Conservation (phyloP, 2,888 invertebrate species). For the Sphaeridia pumilis region DNA sequence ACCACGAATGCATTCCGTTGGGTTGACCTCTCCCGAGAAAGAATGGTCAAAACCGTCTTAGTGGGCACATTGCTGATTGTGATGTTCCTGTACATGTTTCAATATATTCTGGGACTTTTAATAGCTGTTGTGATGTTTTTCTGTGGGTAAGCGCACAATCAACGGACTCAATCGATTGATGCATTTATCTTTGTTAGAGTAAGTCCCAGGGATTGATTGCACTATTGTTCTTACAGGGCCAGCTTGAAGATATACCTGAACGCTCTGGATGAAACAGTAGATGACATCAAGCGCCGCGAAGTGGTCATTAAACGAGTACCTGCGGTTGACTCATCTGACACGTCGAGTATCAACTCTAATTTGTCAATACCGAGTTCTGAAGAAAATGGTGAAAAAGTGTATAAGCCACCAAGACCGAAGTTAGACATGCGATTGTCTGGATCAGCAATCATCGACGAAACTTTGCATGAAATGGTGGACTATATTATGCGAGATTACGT, state of each 20-base stretch:
- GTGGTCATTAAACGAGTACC: slow-evolving; percentile 2
- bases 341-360: background rate
- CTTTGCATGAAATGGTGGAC: slow-evolving; percentile 67
- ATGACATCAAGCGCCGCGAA: slow-evolving; percentile 6
- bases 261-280: slow-evolving; percentile 13
- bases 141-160: slow-evolving; percentile 16
- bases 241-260: slow-evolving; percentile 20
- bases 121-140: slow-evolving; percentile 15
- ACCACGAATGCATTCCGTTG: no score
- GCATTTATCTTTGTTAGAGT: background rate
- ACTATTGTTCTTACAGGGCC: slow-evolving; percentile 13
- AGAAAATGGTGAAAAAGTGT: background rate
- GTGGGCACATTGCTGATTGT: background rate
- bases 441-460: slow-evolving; percentile 72
- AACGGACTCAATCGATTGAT: no score
- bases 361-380: background rate
- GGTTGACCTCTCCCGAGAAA: no score
- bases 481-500: slow-evolving; percentile 73
- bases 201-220: background rate
- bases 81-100: slow-evolving; percentile 18
- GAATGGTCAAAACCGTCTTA: no score
- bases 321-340: background rate
- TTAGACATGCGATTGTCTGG: slow-evolving; percentile 58
- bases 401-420: slow-evolving; percentile 15
- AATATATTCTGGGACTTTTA: slow-evolving; percentile 19